Conservation (phyloP, 2,888 invertebrate species). For the Nemapogon koenigi region DNA sequence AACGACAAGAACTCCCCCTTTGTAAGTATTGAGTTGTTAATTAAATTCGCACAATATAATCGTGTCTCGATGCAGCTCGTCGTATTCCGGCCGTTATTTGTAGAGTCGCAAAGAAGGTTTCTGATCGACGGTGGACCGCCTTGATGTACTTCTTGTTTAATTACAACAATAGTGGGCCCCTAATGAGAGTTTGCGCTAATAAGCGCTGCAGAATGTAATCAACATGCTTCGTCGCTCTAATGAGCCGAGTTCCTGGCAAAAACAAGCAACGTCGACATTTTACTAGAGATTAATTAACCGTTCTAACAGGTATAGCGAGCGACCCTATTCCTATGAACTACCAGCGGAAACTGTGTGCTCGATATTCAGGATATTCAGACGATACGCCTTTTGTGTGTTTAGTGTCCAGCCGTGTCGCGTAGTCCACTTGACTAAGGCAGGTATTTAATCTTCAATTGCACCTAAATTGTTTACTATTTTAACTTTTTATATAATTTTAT, state of each 20-base stretch:
- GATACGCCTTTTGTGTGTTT: not conserved
- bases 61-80: conserved; percentile 25
- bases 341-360: not conserved
- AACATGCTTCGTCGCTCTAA: conserved; percentile 62
- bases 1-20: conserved; percentile 47
- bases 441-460: not conserved
- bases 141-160: conserved; percentile 54
- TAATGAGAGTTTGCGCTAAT: conserved; percentile 64
- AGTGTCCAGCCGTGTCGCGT: not conserved
- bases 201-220: conserved; percentile 64
- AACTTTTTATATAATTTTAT: too few species aligned
- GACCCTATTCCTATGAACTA: too few species aligned
- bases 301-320: conserved; percentile 24
- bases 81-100: conserved; percentile 26
- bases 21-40: conserved; percentile 59
- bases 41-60: conserved; percentile 54
- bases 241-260: conserved; percentile 61
- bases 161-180: conserved; percentile 64
- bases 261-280: conserved; percentile 56
- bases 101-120: conserved; percentile 3
- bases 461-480: not conserved
- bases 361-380: conserved; percentile 1
- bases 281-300: conserved; percentile 60
- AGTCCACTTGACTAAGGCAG: not conserved
- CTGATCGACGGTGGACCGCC: conserved; percentile 2